Conservation (phyloP, 2,113 vertebrate species). For the Stomatorhinus ivindoensis region DNA sequence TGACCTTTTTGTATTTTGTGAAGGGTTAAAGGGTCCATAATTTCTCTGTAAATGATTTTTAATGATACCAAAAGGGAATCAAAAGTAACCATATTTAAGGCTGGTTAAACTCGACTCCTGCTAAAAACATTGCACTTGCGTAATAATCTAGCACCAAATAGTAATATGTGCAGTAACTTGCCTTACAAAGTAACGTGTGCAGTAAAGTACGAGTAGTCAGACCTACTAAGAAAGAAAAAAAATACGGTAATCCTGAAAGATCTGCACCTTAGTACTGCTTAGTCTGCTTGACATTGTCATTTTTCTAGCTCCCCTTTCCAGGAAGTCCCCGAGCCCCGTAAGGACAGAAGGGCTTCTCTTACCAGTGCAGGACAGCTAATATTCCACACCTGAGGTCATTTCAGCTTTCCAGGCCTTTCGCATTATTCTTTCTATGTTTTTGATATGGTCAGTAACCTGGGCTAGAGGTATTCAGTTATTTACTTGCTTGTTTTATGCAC, state of each 20-base stretch:
- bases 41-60: neutral
- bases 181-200: neutral
- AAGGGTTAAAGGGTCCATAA: neutral
- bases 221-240: neutral
- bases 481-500: neutral
- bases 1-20: neutral
- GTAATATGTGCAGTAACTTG: neutral
- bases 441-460: neutral
- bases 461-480: neutral
- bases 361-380: neutral
- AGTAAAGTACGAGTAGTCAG: neutral
- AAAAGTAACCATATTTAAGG: neutral
- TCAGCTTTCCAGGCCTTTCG: neutral
- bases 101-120: neutral
- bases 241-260: neutral
- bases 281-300: neutral
- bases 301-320: neutral
- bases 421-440: neutral
- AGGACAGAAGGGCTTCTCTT: neutral
- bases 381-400: neutral
- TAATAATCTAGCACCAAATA: neutral
- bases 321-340: neutral
- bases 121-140: neutral
- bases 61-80: neutral
- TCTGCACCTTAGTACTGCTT: neutral